Conservation (phyloP, 2,888 invertebrate species). For the Rhingia campestris region DNA sequence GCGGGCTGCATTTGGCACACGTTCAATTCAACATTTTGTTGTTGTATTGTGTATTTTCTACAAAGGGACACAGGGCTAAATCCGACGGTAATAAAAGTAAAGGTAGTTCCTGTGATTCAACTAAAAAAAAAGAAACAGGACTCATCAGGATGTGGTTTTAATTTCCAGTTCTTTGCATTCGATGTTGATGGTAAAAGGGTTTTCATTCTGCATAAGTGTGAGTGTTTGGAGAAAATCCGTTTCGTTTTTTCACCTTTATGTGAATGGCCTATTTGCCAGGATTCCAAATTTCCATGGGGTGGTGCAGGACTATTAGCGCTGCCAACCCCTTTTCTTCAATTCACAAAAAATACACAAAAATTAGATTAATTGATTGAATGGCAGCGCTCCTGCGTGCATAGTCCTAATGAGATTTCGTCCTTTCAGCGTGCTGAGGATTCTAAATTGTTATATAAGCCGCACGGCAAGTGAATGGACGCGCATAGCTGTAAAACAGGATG, state of each 20-base stretch:
- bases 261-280: slow-evolving; percentile 44
- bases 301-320: slow-evolving; percentile 55
- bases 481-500: slow-evolving; percentile 68
- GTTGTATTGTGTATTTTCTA: slow-evolving; percentile 3
- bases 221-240: slow-evolving; percentile 27
- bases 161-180: slow-evolving; percentile 25
- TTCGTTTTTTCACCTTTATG: slow-evolving; percentile 58
- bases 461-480: slow-evolving; percentile 62
- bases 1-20: slow-evolving; percentile 77
- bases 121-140: background rate
- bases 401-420: slow-evolving; percentile 69
- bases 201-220: background rate
- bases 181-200: slow-evolving; percentile 23
- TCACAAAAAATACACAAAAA: slow-evolving; percentile 63
- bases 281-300: slow-evolving; percentile 54
- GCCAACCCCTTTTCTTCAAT: slow-evolving; percentile 48
- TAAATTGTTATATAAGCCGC: slow-evolving; percentile 6
- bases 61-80: slow-evolving; percentile 40
- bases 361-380: slow-evolving; percentile 73
- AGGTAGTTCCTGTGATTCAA: slow-evolving; percentile 56
- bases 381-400: slow-evolving; percentile 42
- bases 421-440: slow-evolving; percentile 39
- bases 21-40: slow-evolving; percentile 37
- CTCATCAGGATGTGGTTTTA: slow-evolving; percentile 69
- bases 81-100: slow-evolving; percentile 53